These are phyloP conservation scores for Monopis laevigella DNA, from an alignment of 2,888 invertebrate species.

Conservation along the genomic window DNA sequence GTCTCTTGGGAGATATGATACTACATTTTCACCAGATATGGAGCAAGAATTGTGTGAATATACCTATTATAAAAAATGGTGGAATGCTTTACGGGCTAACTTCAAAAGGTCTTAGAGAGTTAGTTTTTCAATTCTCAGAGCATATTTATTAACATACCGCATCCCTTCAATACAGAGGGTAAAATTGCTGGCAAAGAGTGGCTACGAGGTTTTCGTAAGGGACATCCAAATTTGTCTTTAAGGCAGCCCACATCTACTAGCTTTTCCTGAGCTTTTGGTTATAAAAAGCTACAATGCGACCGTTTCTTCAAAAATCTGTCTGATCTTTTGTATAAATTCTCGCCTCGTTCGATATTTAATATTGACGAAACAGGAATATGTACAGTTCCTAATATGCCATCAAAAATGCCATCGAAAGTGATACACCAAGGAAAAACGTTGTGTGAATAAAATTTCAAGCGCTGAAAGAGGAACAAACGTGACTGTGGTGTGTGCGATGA, in stretches of 20 bases:
- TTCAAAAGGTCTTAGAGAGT: background rate
- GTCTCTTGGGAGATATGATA: background rate
- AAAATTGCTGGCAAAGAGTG: slow-evolving; percentile 1
- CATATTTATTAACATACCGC: background rate
- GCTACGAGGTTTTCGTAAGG: slow-evolving; percentile 2
- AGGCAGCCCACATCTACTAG: slow-evolving; percentile 1
- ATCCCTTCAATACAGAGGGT: slow-evolving; percentile 1
- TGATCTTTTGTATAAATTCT: background rate
- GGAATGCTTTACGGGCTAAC: background rate
- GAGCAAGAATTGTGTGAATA: no score
- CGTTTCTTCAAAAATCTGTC: background rate
- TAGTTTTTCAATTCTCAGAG: background rate
- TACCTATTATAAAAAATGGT: background rate
- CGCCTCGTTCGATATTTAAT: background rate
- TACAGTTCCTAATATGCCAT: background rate
- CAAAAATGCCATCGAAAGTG: background rate
- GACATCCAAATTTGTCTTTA: slow-evolving; percentile 1
- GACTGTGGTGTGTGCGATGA: background rate
- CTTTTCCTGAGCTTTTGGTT: background rate
- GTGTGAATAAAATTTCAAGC: slow-evolving; percentile 2
- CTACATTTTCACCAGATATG: background rate
- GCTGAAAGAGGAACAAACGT: slow-evolving; percentile 1
- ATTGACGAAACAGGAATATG: background rate
- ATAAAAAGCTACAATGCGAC: background rate
- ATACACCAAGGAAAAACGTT: background rate